These are phyloP conservation scores for Equus przewalskii DNA, from an alignment of 2,113 vertebrate genomes.

Conservation along the genomic window DNA sequence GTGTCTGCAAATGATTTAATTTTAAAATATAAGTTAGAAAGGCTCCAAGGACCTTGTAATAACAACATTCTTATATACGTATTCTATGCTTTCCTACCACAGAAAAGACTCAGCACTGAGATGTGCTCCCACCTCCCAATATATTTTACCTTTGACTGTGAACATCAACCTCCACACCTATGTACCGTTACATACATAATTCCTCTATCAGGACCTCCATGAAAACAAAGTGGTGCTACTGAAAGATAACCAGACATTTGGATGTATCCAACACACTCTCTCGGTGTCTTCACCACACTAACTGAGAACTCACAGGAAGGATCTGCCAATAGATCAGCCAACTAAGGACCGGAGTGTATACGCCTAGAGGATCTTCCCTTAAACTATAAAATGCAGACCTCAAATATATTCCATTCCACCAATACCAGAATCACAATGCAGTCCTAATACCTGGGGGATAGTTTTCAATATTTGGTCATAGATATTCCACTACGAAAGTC, in stretches of 20 bases:
- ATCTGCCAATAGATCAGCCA: not conserved
- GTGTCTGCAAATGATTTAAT: not conserved
- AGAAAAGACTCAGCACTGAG: not conserved
- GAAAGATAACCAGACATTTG: not conserved
- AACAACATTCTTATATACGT: not conserved
- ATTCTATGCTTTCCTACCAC: not conserved
- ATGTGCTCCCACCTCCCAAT: not conserved
- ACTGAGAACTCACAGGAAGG: not conserved
- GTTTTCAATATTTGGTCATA: not conserved
- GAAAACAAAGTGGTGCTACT: not conserved
- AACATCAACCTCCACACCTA: not conserved
- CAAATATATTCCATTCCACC: not conserved
- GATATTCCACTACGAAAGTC: not conserved
- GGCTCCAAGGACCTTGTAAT: not conserved
- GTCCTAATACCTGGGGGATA: not conserved
- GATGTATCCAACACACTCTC: too few relatives aligned
- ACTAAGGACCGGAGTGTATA: not conserved
- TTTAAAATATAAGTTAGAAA: slow-evolving; percentile 26
- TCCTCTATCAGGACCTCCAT: not conserved
- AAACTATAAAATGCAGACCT: not conserved
- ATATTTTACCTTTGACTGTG: not conserved
- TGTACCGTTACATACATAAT: not conserved
- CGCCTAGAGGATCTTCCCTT: not conserved
- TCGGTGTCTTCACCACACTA: not conserved
- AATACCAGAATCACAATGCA: not conserved